Evolutionary conservation across 2,113 vertebrate genomes (phyloP).

Genomic region (Anser brachyrhynchus): DNA sequence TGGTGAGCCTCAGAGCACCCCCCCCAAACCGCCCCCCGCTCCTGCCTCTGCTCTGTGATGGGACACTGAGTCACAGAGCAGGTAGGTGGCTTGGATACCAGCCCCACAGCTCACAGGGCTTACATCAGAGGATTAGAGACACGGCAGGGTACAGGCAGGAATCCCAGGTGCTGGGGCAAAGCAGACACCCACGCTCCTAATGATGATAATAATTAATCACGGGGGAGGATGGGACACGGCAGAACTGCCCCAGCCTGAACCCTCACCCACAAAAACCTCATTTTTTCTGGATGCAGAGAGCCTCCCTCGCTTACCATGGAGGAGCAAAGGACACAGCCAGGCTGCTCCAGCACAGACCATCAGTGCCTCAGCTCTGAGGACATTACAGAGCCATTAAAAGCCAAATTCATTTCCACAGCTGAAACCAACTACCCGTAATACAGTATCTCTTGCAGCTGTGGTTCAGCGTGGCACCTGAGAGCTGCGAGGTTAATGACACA

Average conservation of each 20-base stretch:
- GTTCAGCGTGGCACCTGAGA: conserved; percentile 61
- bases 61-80: conserved; percentile 20
- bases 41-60: fast-evolving
- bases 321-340: fast-evolving
- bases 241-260: conserved; percentile 48
- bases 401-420: conserved; percentile 46
- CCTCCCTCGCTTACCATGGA: not conserved
- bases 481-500: conserved; percentile 53
- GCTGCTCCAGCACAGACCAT: not conserved
- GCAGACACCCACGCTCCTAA: conserved; percentile 3
- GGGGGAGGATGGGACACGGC: not conserved
- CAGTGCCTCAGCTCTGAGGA: not conserved
- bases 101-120: not conserved
- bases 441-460: conserved; percentile 23
- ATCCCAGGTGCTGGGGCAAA: not conserved
- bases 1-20: not conserved
- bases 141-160: not conserved
- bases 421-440: not conserved
- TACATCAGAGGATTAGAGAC: not conserved
- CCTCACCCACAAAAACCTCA: conserved; percentile 27
- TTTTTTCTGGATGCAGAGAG: not conserved
- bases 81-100: not conserved
- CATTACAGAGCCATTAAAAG: conserved; percentile 38
- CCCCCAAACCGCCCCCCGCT: not conserved
- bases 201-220: conserved; percentile 3